Evolutionary conservation across 2,888 invertebrate species (phyloP), one percentile per base, ranked within the genome.

Genomic region (Hetaerina titia): DNA sequence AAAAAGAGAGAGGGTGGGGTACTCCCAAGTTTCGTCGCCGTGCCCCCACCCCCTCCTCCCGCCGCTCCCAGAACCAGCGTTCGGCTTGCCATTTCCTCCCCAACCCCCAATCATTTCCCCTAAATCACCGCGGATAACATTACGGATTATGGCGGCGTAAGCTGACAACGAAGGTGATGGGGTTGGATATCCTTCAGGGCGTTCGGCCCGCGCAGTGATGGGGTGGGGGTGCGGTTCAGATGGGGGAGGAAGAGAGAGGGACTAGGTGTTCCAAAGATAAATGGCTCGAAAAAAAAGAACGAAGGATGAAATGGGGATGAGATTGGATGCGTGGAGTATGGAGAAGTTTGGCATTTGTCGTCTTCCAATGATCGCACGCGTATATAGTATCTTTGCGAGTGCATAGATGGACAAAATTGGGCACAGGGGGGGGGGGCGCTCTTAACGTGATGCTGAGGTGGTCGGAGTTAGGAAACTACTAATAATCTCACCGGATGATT

Each of bases 121-220:
- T 92, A 92, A 92, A 92, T 92, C 92, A 92, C 92, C 63, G 45
- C 45, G 57, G 92, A 92, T 92, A 69, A 74, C 74, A 92, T 56
- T 56, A 56, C 92, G 92, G 92, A 64, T 92, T 92, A 92, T 11
- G 81, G 81, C 2, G 81, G 31, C 9, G 31, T 81, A 81, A 81
- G 25, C 81, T 81, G 81, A 81, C 81, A 31, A 8, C 69, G 69
- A n/a, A 22, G 22, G 17, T n/a, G 22, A n/a, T 69, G 69, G 81
- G 31, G 9, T 15, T 9, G 81, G 81, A 31, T 31, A 81, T 25
- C 31, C 31, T 90, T 90, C 63, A 8, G 17, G 31, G 60, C 63
- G n/a, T n/a, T 22, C 90, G 11, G 63, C 31, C 19, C 63, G 6
- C 17, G 90, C 45, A 90, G 11, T 31, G 25, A 57, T 5, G 57